phyloP scores from a whole-genome alignment of 2,797 vertebrate species.

The Sebastes glaucus region DNA sequence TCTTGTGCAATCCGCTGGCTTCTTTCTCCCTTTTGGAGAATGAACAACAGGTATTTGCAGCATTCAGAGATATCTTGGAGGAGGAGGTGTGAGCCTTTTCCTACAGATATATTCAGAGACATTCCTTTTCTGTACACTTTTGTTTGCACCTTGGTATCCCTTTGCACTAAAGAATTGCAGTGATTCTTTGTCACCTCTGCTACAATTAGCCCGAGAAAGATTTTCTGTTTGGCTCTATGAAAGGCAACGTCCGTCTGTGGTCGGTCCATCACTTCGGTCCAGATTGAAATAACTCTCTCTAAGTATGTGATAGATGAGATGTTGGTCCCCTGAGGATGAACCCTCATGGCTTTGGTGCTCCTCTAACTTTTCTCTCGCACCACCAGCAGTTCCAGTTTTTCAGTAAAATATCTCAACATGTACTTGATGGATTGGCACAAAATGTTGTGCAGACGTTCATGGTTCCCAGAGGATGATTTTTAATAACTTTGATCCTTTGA shows the following conservation, averaged over 20 bases:
- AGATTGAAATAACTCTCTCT: background rate
- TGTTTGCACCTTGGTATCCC: background rate
- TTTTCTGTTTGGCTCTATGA: background rate
- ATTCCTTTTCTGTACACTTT: background rate
- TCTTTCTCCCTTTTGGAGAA: conserved; percentile 30
- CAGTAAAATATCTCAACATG: background rate
- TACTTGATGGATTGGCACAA: background rate
- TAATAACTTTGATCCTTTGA: background rate
- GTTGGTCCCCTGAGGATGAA: background rate
- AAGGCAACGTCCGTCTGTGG: background rate
- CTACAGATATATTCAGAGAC: background rate
- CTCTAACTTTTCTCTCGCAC: background rate
- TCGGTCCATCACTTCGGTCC: background rate
- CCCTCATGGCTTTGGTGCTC: background rate
- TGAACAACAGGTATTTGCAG: conserved; percentile 30
- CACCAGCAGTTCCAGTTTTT: background rate
- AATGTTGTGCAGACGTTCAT: background rate
- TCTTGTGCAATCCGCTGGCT: conserved; percentile 11
- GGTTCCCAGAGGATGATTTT: background rate
- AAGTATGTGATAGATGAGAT: background rate
- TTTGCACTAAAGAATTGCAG: background rate
- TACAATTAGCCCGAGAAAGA: background rate
- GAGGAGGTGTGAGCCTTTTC: background rate
- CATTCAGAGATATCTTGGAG: background rate
- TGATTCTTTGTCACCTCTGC: background rate